A percentile compares a stretch with the other conserved stretches of the same genome.
Conservation (phyloP, 2,888 invertebrate genomes). For the Andrena chrysosceles region DNA sequence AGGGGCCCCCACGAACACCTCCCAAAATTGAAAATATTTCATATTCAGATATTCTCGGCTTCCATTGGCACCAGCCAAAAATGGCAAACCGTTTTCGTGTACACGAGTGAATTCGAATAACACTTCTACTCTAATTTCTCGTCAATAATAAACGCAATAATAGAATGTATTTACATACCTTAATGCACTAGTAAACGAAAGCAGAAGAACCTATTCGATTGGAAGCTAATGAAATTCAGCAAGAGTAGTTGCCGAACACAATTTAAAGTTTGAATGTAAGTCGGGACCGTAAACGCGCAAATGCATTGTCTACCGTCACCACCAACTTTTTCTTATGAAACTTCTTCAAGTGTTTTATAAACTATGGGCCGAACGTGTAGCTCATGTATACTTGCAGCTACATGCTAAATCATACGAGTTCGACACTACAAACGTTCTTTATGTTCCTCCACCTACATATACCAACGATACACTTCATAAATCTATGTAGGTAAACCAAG, state of each 20-base stretch:
- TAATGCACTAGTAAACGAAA: slow-evolving; percentile 20
- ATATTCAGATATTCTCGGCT: not conserved
- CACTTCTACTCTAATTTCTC: too few species aligned
- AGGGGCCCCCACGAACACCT: not conserved
- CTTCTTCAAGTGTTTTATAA: slow-evolving; percentile 8
- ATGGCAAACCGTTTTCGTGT: too few species aligned
- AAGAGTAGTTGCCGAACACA: slow-evolving; percentile 35
- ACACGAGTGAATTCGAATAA: too few species aligned
- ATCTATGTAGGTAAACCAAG: not conserved
- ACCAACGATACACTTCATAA: not conserved
- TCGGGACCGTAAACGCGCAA: slow-evolving; percentile 27
- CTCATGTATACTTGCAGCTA: not conserved
- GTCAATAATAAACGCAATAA: too few species aligned
- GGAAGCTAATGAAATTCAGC: slow-evolving; percentile 34
- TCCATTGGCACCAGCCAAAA: not conserved
- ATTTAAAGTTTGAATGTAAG: slow-evolving; percentile 50
- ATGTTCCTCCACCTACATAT: not conserved
- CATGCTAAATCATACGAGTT: slow-evolving; percentile 6
- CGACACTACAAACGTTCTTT: not conserved
- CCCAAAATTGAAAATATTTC: not conserved
- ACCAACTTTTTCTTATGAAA: slow-evolving; percentile 20
- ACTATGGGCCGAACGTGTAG: slow-evolving; percentile 27
- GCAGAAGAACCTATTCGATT: slow-evolving; percentile 16
- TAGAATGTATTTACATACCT: too few species aligned
- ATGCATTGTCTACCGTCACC: slow-evolving; percentile 25